phyloP scores from a whole-genome alignment of 2,113 vertebrate species.

The Tragelaphus scriptus region DNA sequence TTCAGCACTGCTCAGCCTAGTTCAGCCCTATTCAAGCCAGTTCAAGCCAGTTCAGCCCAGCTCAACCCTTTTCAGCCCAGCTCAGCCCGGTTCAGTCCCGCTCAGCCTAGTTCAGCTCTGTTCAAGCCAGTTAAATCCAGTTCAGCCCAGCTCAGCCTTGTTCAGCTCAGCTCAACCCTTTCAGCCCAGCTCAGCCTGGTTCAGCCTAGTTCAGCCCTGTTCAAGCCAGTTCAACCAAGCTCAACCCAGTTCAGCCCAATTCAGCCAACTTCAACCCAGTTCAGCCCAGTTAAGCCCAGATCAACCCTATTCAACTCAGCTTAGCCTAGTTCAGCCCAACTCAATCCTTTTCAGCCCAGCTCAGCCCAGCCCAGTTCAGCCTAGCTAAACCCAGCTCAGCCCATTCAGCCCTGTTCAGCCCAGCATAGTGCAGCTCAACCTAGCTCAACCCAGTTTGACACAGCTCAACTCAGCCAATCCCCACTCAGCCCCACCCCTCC shows the following conservation, averaged over 20 bases:
- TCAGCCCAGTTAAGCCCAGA: background rate
- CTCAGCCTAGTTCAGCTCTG: too few species aligned
- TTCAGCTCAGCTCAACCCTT: too few species aligned
- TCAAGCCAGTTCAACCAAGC: background rate
- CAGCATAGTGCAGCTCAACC: background rate
- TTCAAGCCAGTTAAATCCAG: too few species aligned
- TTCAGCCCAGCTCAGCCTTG: too few species aligned
- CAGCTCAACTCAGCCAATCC: fast-evolving
- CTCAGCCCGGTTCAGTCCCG: too few species aligned
- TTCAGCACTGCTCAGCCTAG: too few species aligned
- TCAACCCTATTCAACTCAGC: fast-evolving
- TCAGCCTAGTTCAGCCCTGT: background rate
- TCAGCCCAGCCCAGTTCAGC: background rate
- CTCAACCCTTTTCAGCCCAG: too few species aligned
- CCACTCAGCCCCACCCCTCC: background rate
- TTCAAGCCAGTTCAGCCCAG: too few species aligned
- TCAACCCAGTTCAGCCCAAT: background rate
- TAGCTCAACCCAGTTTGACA: fast-evolving
- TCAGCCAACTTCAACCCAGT: background rate
- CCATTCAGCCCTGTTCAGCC: background rate
- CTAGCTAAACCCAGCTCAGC: background rate
- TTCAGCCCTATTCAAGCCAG: fast-evolving
- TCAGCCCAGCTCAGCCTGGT: background rate
- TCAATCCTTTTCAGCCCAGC: background rate
- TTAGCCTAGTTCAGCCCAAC: background rate